Percentiles rank a stretch among this genome's conserved stretches.
These are phyloP conservation scores for Aurelia coerulea DNA, from an alignment of 30 jellyfish, hydroid and myxozoan species.

Conservation along the genomic window DNA sequence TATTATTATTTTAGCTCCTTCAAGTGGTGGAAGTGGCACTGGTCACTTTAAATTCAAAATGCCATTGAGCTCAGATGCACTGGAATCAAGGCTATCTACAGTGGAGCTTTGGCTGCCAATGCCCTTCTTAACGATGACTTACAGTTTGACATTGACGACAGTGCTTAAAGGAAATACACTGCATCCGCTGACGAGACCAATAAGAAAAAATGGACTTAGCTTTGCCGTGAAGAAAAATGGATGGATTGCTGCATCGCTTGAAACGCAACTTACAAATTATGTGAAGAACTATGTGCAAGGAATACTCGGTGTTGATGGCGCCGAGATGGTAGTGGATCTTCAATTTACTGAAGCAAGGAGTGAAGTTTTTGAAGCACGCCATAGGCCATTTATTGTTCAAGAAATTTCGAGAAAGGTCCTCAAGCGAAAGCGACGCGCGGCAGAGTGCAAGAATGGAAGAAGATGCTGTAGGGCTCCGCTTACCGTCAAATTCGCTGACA, in stretches of 20 bases:
- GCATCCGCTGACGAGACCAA: not conserved
- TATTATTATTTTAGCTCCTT: too few relatives aligned
- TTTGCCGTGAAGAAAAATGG: not conserved
- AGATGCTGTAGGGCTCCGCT: slow-evolving; percentile 50
- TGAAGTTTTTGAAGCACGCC: not conserved
- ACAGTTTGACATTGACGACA: not conserved
- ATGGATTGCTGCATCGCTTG: not conserved
- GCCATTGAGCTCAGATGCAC: too few relatives aligned
- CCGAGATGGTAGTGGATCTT: not conserved
- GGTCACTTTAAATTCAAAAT: too few relatives aligned
- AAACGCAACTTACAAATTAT: too few relatives aligned
- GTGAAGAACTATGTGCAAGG: too few relatives aligned
- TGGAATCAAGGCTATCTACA: too few relatives aligned
- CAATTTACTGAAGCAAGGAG: not conserved
- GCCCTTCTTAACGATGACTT: not conserved
- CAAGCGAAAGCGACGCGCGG: slow-evolving; percentile 44
- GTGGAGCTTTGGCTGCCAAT: slow-evolving; percentile 2
- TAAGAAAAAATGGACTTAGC: not conserved
- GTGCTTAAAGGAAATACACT: not conserved
- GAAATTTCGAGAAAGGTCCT: slow-evolving; percentile 2
- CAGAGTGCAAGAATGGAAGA: slow-evolving; percentile 23
- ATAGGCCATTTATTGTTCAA: slow-evolving; percentile 44
- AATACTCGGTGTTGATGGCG: too few relatives aligned
- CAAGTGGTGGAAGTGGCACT: too few relatives aligned
- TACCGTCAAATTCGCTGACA: slow-evolving; percentile 48